These are phyloP conservation scores for Eidolon helvum DNA, from an alignment of 2,113 vertebrate genomes.

Conservation along the genomic window DNA sequence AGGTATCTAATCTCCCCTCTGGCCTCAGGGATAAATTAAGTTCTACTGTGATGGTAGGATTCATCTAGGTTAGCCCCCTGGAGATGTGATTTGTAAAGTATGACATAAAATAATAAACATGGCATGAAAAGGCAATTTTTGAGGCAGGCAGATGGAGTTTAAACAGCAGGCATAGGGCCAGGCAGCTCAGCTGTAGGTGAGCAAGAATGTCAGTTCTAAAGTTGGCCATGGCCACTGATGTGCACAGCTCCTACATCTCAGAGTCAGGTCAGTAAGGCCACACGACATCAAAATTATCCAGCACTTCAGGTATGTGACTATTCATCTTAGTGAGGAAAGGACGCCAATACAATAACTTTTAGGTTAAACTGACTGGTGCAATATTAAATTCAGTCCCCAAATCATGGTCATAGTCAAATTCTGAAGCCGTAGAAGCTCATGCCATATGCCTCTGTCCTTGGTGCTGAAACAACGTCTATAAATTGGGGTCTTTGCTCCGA, in stretches of 20 bases:
- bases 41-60: slow-evolving; percentile 47
- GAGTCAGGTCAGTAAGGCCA: not conserved
- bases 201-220: not conserved
- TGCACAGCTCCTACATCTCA: not conserved
- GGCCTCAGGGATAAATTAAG: slow-evolving; percentile 26
- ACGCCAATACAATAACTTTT: not conserved
- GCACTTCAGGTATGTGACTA: not conserved
- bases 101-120: slow-evolving; percentile 65
- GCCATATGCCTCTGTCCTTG: slow-evolving; percentile 11
- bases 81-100: slow-evolving; percentile 56
- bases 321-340: not conserved
- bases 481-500: not conserved
- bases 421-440: fast-evolving
- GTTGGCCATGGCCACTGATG: not conserved
- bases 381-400: not conserved
- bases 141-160: slow-evolving; percentile 30
- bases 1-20: slow-evolving; percentile 39
- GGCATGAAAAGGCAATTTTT: slow-evolving; percentile 19
- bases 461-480: slow-evolving; percentile 43
- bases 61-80: slow-evolving; percentile 12
- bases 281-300: not conserved
- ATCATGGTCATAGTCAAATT: not conserved
- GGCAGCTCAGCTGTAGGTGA: not conserved
- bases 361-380: not conserved
- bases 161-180: not conserved